Evolutionary conservation across 1,140 invertebrate genomes (phyloP), one percentile per base, ranked within the genome.

Genomic region (Nephila pilipes): DNA sequence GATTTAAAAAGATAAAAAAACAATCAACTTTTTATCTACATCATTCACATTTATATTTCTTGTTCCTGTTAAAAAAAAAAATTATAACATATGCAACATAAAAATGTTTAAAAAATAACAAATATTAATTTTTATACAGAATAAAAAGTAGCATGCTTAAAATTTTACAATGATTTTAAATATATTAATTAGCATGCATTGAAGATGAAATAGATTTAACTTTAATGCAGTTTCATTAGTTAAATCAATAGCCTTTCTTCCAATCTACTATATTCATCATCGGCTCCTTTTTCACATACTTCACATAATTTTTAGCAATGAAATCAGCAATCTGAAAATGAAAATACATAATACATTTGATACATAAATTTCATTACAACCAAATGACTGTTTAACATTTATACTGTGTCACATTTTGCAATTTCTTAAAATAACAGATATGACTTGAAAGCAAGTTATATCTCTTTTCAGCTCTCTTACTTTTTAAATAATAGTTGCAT

Each of bases 291-390:
- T 55, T 46, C 5, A 57, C 29, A 75, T 69, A 93, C 38, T 63
- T 65, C 46, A 18, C 18, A 16, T 90, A 93, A 25, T 93, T 93
- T 85, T 93, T 12, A 1, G 60, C 38, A n/a, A 93, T 87, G 29
- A 87, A 93, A 22, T 93, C 38, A 2, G 87, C 85, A 58, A 90
- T 90, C 93, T 93, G 87, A 22, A 93, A 85, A 85, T 63, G 58
- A 20, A 20, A 58, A 87, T 12, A 3, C 57, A 20, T 20, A 75
- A n/a, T 54, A n/a, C 12, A 32, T 29, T 79, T 18, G 32, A 85
- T 8, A 32, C 16, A 36, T 63, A 25, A 8, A 18, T 58, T 22
- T 32, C n/a, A 20, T 16, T 32, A 12, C 4, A 80, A 38, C 0
- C 5, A 14, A 10, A 25, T 5, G 55, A 36, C 55, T 14, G 16